phyloP scores from a whole-genome alignment of 2,113 vertebrate species.

The Mustelus asterias region DNA sequence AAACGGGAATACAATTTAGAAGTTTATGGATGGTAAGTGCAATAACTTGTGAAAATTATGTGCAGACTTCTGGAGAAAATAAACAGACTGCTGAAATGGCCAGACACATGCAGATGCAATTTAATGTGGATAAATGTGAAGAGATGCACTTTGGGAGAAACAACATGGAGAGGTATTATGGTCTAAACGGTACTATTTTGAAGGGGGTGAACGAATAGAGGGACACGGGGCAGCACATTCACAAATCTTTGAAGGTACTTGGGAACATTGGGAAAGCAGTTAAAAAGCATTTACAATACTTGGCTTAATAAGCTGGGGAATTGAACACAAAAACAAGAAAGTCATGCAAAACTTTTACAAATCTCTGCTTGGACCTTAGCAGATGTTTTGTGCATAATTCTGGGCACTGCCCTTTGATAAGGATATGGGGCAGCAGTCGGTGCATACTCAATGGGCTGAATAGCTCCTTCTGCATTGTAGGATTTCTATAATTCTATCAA shows the following conservation, averaged over 20 bases:
- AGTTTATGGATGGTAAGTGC: not conserved
- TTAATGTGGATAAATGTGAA: not conserved
- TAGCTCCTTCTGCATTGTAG: no score
- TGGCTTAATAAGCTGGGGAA: not conserved
- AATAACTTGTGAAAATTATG: not conserved
- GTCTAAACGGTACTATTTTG: not conserved
- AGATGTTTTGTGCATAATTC: not conserved
- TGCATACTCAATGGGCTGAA: no score
- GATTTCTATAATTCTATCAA: no score
- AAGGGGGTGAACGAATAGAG: not conserved
- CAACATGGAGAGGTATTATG: not conserved
- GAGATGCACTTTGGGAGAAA: not conserved
- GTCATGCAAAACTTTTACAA: not conserved
- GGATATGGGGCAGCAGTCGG: not conserved
- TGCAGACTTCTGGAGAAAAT: not conserved
- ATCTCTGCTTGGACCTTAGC: not conserved
- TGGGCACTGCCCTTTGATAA: not conserved
- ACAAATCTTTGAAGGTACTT: not conserved
- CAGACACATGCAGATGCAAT: not conserved
- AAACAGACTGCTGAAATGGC: not conserved
- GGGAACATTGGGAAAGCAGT: not conserved
- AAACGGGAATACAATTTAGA: not conserved
- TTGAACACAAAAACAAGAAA: not conserved
- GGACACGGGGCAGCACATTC: not conserved
- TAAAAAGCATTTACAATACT: not conserved